Evolutionary conservation across 2,888 invertebrate species (phyloP).

Genomic region (Cerastis leucographa): DNA sequence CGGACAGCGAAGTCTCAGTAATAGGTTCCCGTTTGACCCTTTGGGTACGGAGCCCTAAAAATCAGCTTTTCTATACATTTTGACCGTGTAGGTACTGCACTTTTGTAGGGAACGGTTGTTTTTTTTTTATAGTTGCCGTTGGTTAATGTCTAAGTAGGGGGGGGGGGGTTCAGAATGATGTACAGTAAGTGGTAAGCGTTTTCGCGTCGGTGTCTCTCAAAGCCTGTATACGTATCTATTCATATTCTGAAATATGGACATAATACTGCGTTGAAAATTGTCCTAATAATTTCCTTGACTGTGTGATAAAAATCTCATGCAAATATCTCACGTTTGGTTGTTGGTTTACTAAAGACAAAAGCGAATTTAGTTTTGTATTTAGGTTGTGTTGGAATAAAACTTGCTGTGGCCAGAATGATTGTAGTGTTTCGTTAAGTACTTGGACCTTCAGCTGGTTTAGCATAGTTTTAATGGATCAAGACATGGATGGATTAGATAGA

Average conservation of each 20-base stretch:
- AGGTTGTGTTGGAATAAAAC: constrained; percentile 21
- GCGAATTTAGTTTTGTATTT: constrained; percentile 52
- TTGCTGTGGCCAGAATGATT: neutral
- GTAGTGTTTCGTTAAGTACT: neutral
- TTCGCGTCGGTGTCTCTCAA: too few relatives aligned
- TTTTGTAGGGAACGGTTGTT: too few relatives aligned
- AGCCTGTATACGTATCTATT: neutral
- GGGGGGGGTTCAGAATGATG: too few relatives aligned
- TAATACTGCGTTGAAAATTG: neutral
- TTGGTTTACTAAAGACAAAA: constrained; percentile 57
- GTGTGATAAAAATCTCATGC: constrained; percentile 14
- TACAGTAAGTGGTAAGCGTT: too few relatives aligned
- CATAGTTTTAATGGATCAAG: neutral
- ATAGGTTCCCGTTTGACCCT: too few relatives aligned
- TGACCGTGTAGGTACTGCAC: too few relatives aligned
- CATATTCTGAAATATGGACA: constrained; percentile 14
- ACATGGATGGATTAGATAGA: neutral
- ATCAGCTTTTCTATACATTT: too few relatives aligned
- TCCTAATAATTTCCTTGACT: neutral
- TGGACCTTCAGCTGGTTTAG: neutral
- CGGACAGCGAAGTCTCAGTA: too few relatives aligned
- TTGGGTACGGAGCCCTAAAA: too few relatives aligned
- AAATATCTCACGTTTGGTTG: constrained; percentile 55
- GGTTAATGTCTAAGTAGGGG: too few relatives aligned
- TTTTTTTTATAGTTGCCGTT: too few relatives aligned